Base-by-base conservation (phyloP, 2,113 vertebrate genomes). In the Mastomys natalensis region DNA sequence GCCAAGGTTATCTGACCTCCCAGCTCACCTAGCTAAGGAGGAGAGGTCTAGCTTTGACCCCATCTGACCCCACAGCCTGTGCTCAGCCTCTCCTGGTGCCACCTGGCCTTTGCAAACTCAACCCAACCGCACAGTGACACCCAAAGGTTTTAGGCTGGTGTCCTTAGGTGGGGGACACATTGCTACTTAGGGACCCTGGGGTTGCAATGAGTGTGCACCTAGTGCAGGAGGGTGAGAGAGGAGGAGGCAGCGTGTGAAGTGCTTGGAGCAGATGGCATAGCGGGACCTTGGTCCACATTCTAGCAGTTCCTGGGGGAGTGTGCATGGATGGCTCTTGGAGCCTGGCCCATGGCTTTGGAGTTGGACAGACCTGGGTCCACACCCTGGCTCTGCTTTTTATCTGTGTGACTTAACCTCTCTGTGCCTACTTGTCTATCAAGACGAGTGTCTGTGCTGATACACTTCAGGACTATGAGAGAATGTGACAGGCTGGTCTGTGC, bases 401-500 rank as follows among this genome's bases (percentile, higher is more conserved):
- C 77, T 89, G 7, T 74, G 82, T 89, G 95, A 85, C 80, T 91
- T 80, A 85, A 37, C 43, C 74, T 77, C 91, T 87, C 31, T 77
- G 84, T 84, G 72, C 26, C 55, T 9, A 7, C 7, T 88, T 55
- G 7, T 31, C 37, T 76, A 34, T 78, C 73, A 29, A 70, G 73
- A 78, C 86, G 48, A 55, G 9, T 24, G 45, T 29, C 31, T n/a
- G 16, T 13, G 17, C 43, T 40, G 74, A n/a, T 43, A 68, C 22
- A 64, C 26, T 21, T 15, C 19, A 64, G 89, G 37, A 31, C 40
- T 19, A 51, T 15, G 13, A 24, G 93, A 51, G 66, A 37, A 1
- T 4, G 2, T 15, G 48, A 19, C 5, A 40, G 86, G 34, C 72
- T 15, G n/a, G 22, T 70, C 74, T 16, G 48, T 17, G n/a, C 40